Percentiles rank a stretch among this genome's conserved stretches.
Conservation (phyloP, 2,797 vertebrate species). For the Pelodytes ibericus region DNA sequence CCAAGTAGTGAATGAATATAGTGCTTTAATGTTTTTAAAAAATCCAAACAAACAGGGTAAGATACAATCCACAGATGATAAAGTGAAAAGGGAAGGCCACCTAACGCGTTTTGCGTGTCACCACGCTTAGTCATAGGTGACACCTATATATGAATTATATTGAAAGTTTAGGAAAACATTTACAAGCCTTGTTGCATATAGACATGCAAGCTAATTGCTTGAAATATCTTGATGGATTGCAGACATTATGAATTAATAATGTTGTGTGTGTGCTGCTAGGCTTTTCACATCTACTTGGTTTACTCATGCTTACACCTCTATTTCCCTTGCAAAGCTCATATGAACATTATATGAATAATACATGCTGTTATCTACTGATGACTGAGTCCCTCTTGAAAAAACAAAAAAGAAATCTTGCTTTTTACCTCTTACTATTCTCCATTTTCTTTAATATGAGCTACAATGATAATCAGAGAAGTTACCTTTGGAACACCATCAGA, state of each 20-base stretch:
- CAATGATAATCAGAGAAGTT: conserved; percentile 2
- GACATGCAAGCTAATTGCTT: neutral
- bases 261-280: neutral
- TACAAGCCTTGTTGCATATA: neutral
- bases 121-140: too few relatives aligned
- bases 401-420: neutral
- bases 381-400: neutral
- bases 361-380: conserved; percentile 21
- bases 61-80: too few relatives aligned
- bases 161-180: neutral
- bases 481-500: neutral
- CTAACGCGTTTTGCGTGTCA: too few relatives aligned
- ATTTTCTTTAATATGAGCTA: neutral
- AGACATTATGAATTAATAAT: conserved; percentile 17
- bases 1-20: too few relatives aligned
- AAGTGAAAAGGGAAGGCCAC: too few relatives aligned
- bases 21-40: too few relatives aligned
- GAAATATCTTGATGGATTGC: conserved; percentile 9
- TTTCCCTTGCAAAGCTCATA: conserved; percentile 16
- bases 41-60: too few relatives aligned
- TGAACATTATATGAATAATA: conserved; percentile 24
- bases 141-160: neutral
- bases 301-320: conserved; percentile 24
- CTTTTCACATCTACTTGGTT: conserved; percentile 8
- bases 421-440: neutral